phyloP scores from a whole-genome alignment of 2,113 vertebrate species.

The Eublepharis macularius region DNA sequence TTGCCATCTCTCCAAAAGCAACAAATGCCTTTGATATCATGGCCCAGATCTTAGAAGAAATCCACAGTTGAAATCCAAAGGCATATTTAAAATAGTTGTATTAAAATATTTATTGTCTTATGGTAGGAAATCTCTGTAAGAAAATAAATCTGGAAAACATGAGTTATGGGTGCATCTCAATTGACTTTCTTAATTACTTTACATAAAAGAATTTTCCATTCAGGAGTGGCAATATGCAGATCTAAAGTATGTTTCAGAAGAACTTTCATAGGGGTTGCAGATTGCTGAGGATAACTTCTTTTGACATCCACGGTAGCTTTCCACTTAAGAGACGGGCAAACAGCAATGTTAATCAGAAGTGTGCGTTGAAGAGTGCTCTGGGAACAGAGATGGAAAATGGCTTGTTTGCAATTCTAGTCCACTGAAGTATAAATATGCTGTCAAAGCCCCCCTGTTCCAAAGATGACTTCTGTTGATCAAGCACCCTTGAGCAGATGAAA shows the following conservation, averaged over 20 bases:
- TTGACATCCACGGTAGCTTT: background rate
- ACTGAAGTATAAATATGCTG: background rate
- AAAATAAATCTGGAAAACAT: background rate
- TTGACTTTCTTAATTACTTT: background rate
- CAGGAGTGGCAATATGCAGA: background rate
- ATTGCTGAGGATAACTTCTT: background rate
- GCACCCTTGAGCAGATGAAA: background rate
- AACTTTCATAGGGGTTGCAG: background rate
- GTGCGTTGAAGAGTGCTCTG: background rate
- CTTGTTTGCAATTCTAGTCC: background rate
- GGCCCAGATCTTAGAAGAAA: background rate
- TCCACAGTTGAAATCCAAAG: background rate
- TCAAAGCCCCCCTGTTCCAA: background rate
- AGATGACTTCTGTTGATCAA: background rate
- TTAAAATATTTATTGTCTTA: background rate
- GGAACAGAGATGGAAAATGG: background rate
- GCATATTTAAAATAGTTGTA: background rate
- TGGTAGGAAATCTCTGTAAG: background rate
- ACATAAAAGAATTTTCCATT: background rate
- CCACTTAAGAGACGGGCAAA: background rate
- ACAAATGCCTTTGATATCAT: background rate
- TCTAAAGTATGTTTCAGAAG: background rate
- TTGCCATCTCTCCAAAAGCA: background rate
- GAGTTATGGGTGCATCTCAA: background rate
- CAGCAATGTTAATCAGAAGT: background rate